Evolutionary conservation across 2,113 vertebrate genomes (phyloP).

Genomic region (Orcinus orca): DNA sequence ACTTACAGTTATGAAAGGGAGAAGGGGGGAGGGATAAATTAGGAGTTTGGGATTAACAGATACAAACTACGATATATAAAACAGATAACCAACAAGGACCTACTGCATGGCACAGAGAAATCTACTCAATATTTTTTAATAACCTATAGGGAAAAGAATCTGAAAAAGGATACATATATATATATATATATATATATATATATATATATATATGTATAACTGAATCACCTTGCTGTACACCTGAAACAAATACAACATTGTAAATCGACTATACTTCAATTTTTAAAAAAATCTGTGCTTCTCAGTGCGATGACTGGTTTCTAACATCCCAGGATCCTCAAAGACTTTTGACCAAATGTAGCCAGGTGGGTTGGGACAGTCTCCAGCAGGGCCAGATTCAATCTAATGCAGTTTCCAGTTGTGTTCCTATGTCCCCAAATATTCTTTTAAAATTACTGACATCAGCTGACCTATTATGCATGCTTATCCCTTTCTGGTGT

Average conservation of each 20-base stretch:
- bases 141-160: background rate
- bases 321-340: background rate
- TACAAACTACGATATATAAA: background rate
- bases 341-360: background rate
- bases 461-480: background rate
- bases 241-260: background rate
- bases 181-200: too few relatives aligned
- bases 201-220: background rate
- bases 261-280: background rate
- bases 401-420: background rate
- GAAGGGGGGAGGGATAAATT: background rate
- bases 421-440: background rate
- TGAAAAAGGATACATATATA: background rate
- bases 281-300: background rate
- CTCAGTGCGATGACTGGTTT: background rate
- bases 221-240: background rate
- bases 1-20: background rate
- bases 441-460: background rate
- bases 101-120: background rate
- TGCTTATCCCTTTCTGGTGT: background rate
- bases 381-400: background rate
- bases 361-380: background rate
- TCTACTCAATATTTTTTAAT: background rate
- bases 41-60: background rate
- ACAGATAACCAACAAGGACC: background rate